Percentiles rank a stretch among this genome's conserved stretches.
Conservation (phyloP, 92 coral and sea anemone genomes). For the Phymanthus crucifer region DNA sequence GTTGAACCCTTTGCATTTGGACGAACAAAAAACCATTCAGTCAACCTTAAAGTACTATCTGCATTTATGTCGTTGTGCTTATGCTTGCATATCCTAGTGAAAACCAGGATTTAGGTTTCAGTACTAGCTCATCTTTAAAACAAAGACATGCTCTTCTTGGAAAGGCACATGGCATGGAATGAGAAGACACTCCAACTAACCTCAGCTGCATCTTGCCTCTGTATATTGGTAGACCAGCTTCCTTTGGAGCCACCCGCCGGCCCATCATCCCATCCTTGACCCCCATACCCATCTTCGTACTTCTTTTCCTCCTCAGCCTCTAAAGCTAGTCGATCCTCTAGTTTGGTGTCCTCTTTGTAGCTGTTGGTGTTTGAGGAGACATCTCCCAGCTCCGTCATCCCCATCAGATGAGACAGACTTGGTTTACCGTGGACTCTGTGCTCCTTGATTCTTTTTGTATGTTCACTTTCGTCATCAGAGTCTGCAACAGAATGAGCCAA, state of each 20-base stretch:
- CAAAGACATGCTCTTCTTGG: too few relatives aligned
- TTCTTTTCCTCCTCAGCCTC: constrained; percentile 99
- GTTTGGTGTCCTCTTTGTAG: constrained; percentile 88
- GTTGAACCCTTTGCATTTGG: too few relatives aligned
- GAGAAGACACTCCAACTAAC: constrained; percentile 41
- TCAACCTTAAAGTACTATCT: too few relatives aligned
- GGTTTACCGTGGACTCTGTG: constrained; percentile 79
- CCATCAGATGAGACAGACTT: constrained; percentile 64
- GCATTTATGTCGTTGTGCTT: too few relatives aligned
- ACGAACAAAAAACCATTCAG: too few relatives aligned
- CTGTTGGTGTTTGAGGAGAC: constrained; percentile 50
- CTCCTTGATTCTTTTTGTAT: constrained; percentile 63
- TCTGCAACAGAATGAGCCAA: constrained; percentile 11
- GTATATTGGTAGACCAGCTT: constrained; percentile 71
- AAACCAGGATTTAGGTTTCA: too few relatives aligned
- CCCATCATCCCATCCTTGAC: constrained; percentile 68
- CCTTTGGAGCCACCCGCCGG: constrained; percentile 45
- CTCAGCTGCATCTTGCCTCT: constrained; percentile 89
- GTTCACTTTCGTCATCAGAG: constrained; percentile 45
- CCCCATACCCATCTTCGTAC: constrained; percentile 82
- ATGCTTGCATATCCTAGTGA: too few relatives aligned
- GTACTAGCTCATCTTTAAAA: too few relatives aligned
- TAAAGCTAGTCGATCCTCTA: constrained; percentile 90
- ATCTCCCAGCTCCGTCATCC: constrained; percentile 67
- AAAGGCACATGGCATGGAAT: too few relatives aligned